Conservation (phyloP, 2,797 vertebrate genomes). For the Cyprinella venusta region DNA sequence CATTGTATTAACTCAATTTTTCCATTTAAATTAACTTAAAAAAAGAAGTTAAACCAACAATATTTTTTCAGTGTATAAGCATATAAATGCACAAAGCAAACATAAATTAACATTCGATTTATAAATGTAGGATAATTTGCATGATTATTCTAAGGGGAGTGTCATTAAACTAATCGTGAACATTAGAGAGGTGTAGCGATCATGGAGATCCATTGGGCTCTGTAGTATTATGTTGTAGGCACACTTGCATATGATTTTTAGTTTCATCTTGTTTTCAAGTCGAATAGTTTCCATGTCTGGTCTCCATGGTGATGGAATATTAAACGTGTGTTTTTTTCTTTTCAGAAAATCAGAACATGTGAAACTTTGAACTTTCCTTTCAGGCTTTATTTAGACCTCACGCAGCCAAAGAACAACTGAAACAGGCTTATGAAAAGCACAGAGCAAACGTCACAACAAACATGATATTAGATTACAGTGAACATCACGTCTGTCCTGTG, state of each 20-base stretch:
- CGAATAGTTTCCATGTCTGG: constrained; percentile 40
- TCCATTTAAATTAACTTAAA: no score
- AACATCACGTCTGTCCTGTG: not conserved
- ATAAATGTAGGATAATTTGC: not conserved
- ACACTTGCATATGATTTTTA: constrained; percentile 26
- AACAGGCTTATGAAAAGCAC: not conserved
- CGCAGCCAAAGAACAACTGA: not conserved
- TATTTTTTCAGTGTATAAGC: no score
- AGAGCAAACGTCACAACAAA: constrained; percentile 18
- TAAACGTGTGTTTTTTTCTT: not conserved
- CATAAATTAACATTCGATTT: no score
- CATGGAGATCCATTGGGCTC: no score
- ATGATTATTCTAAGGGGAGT: not conserved
- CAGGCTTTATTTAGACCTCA: constrained; percentile 19
- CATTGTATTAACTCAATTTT: no score
- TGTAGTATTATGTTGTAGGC: not conserved
- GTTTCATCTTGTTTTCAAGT: constrained; percentile 39
- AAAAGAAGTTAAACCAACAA: no score
- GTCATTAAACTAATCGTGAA: not conserved
- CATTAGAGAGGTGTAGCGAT: not conserved
- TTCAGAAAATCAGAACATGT: constrained; percentile 31
- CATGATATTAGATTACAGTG: constrained; percentile 2
- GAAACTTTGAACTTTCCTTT: constrained; percentile 38
- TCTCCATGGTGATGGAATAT: constrained; percentile 43
- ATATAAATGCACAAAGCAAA: no score